Evolutionary conservation across 2,797 vertebrate species (phyloP).

Genomic region (Otolemur crassicaudatus): DNA sequence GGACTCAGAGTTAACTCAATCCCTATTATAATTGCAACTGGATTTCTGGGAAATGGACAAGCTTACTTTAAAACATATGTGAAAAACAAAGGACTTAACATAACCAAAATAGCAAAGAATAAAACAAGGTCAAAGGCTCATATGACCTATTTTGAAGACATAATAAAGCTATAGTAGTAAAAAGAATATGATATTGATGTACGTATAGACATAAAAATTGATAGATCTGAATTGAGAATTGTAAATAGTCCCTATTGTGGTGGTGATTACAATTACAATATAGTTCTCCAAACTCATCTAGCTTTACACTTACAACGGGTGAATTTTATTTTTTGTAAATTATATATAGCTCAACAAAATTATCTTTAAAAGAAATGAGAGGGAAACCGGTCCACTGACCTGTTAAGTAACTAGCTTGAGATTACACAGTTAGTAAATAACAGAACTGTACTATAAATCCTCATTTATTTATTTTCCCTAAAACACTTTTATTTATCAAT

Average conservation of each 20-base stretch:
- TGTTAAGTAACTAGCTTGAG: not conserved
- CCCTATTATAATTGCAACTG: not conserved
- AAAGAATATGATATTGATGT: not conserved
- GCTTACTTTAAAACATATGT: not conserved
- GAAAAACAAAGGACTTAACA: not conserved
- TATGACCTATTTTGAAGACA: not conserved
- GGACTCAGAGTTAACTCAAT: not conserved
- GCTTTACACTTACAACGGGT: not conserved
- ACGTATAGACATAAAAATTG: not conserved
- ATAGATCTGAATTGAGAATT: not conserved
- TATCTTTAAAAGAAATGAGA: not conserved
- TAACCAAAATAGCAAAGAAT: not conserved
- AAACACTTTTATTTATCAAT: no score
- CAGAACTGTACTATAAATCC: not conserved
- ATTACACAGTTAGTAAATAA: not conserved
- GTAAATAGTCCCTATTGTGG: not conserved
- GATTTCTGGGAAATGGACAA: not conserved
- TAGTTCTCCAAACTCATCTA: not conserved
- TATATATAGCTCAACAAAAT: not conserved
- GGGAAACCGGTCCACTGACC: not conserved
- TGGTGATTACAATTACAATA: not conserved
- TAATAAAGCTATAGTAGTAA: not conserved
- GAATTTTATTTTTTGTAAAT: not conserved
- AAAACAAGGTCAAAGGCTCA: not conserved
- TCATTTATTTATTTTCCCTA: not conserved